These are phyloP conservation scores for Apis cerana DNA, from an alignment of 1,140 invertebrate genomes.

Conservation along the genomic window DNA sequence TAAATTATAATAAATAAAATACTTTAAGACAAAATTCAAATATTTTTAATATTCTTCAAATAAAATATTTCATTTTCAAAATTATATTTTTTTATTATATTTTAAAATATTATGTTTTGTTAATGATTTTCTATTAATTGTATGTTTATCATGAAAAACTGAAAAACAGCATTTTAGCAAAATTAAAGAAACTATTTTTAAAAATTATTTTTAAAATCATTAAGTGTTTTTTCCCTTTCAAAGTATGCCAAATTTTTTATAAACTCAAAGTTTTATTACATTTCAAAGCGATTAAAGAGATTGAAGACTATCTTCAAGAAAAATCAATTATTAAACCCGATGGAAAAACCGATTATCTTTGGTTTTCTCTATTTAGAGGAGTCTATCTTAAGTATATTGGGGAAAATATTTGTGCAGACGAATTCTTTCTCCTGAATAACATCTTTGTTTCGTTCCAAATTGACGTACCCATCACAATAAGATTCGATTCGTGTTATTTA, in stretches of 20 bases:
- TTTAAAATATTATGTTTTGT: too few species aligned
- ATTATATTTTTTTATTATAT: too few species aligned
- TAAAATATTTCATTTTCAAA: too few species aligned
- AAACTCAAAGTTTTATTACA: neutral
- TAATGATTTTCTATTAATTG: too few species aligned
- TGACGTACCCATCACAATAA: neutral
- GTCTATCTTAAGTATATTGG: neutral
- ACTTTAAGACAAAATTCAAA: too few species aligned
- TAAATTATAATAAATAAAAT: too few species aligned
- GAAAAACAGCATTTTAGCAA: too few species aligned
- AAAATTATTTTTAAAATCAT: too few species aligned
- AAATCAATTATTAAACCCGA: conserved; percentile 3
- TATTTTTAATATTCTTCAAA: too few species aligned
- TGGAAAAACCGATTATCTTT: conserved; percentile 27
- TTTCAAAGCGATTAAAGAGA: neutral
- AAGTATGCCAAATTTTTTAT: neutral
- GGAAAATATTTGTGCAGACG: neutral
- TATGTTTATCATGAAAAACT: too few species aligned
- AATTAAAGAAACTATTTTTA: too few species aligned
- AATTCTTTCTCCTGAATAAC: neutral
- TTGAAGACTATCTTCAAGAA: neutral
- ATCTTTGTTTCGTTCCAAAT: conserved; percentile 19
- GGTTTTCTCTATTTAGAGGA: neutral
- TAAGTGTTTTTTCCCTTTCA: neutral
- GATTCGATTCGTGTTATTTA: conserved; percentile 19